phyloP scores from a whole-genome alignment of 2,113 vertebrate genomes.

The Indicator indicator region DNA sequence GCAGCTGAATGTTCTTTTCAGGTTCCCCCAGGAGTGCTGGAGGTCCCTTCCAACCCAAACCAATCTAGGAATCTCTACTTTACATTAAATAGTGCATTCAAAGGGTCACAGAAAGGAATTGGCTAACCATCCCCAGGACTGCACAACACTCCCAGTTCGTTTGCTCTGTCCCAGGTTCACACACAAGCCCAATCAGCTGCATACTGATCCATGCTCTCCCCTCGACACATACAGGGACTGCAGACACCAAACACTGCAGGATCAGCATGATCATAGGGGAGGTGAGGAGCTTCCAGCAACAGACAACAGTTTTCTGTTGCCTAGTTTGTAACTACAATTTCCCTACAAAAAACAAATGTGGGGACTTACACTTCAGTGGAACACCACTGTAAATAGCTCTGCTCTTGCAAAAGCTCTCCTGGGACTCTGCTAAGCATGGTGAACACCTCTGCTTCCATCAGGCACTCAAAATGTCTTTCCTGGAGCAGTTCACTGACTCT shows the following conservation, averaged over 20 bases:
- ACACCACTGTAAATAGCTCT: background rate
- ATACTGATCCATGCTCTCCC: background rate
- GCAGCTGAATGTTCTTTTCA: no score
- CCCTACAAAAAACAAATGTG: fast-evolving
- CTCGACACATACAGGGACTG: fast-evolving
- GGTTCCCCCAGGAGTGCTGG: no score
- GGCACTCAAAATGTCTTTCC: background rate
- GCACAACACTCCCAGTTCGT: background rate
- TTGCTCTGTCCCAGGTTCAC: background rate
- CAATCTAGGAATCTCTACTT: no score
- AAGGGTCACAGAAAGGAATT: background rate
- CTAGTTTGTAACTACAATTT: background rate
- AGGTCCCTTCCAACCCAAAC: no score
- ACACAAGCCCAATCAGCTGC: fast-evolving
- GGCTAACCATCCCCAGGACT: background rate
- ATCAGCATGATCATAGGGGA: no score
- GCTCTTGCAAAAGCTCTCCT: background rate
- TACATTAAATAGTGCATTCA: background rate
- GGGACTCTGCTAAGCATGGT: no score
- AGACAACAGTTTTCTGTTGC: background rate
- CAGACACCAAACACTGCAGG: background rate
- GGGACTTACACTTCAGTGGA: background rate
- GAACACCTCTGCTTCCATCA: background rate
- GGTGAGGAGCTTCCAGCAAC: background rate
- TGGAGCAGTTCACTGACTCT: background rate